These are phyloP conservation scores for Neolamprologus devosi DNA, from an alignment of 2,113 vertebrate species.

Conservation along the genomic window DNA sequence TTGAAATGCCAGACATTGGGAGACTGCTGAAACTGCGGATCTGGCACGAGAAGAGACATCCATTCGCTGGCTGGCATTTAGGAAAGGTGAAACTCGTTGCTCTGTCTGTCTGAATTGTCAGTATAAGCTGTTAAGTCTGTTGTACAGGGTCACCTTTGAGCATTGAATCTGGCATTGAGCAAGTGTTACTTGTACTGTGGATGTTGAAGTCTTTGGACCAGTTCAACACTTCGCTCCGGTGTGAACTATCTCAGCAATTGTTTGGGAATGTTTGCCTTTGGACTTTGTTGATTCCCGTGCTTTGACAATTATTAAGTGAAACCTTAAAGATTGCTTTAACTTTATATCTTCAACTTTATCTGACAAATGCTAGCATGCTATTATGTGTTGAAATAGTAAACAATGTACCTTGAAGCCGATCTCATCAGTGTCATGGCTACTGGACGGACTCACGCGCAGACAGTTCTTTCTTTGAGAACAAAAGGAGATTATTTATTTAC, in stretches of 20 bases:
- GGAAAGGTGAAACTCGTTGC: constrained; percentile 75
- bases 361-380: not conserved
- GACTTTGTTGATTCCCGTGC: not conserved
- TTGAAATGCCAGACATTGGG: constrained; percentile 88
- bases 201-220: not conserved
- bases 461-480: too few species aligned
- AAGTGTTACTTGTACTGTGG: not conserved
- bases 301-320: not conserved
- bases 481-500: too few species aligned
- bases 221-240: not conserved
- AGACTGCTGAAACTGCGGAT: constrained; percentile 82
- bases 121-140: not conserved
- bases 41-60: constrained; percentile 89
- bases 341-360: not conserved
- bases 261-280: not conserved
- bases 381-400: not conserved
- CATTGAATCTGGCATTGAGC: not conserved
- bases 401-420: not conserved
- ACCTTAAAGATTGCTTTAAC: not conserved
- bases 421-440: not conserved
- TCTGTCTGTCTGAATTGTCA: not conserved
- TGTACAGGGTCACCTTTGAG: not conserved
- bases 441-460: too few species aligned
- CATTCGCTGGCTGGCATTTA: constrained; percentile 95
- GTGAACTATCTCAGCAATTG: not conserved